A percentile compares a stretch with the other conserved stretches of the same genome.
phyloP scores from a whole-genome alignment of 2,113 vertebrate genomes.

The Cyanistes caeruleus region DNA sequence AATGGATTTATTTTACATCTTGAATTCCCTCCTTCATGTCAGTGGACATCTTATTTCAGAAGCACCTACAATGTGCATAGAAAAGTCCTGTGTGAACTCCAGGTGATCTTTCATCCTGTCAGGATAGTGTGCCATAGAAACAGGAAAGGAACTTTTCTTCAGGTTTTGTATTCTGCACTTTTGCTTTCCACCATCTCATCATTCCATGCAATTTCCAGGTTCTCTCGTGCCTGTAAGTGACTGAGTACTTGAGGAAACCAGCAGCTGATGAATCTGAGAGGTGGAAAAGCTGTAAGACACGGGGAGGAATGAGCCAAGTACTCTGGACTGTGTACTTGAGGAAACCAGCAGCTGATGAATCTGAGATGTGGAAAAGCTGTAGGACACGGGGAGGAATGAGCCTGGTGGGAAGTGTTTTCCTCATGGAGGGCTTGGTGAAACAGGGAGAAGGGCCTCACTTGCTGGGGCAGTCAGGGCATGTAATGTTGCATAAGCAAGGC shows the following conservation, averaged over 20 bases:
- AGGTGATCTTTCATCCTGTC: not conserved
- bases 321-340: not conserved
- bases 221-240: not conserved
- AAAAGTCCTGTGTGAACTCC: not conserved
- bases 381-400: not conserved
- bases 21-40: not conserved
- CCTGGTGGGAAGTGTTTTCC: not conserved
- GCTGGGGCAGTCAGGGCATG: not conserved
- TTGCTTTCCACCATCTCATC: not conserved
- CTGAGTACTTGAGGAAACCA: not conserved
- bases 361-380: accelerated
- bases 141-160: not conserved
- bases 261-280: not conserved
- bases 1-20: not conserved
- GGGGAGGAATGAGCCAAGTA: not conserved
- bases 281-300: accelerated
- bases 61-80: not conserved
- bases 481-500: conserved; percentile 24
- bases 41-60: not conserved
- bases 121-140: not conserved
- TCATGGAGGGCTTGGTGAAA: not conserved
- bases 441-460: not conserved
- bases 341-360: not conserved
- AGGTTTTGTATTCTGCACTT: not conserved
- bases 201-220: not conserved